Base-by-base conservation (phyloP, 2,888 invertebrate species). In the Oscheius onirici region DNA sequence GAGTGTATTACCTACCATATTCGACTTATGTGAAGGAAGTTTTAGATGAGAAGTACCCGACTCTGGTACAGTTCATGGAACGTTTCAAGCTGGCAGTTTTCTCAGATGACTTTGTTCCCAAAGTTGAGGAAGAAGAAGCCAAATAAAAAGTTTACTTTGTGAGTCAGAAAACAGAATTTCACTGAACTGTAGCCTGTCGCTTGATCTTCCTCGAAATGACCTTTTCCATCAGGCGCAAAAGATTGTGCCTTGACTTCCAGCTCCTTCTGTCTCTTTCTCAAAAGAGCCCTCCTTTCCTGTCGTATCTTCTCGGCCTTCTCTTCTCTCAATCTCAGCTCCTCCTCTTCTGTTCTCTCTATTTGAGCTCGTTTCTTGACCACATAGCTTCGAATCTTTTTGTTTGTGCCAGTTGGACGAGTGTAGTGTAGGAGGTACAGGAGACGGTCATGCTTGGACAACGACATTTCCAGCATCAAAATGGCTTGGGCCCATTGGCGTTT, bases 401-500 rank as follows among this genome's bases (percentile, higher is more conserved):
- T 79, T 15, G 84, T 86, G 34, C 87, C 87, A 26, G 83, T 95
- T 0, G 95, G 94, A 88, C 97, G 95, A 41, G 95, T 95, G 88
- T 99, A 99, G 49, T 93, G 92, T 90, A 93, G 91, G 76, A 96
- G 91, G 84, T 95, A 93, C 86, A 92, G 92, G 10, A 76, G 73
- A 3, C 80, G 71, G 88, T 95, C 94, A 11, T 92, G 91, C 0
- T 96, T 95, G 71, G 93, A 93, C 0, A 97, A 95, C 13, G 96
- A 95, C 88, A 97, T 91, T 88, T 99, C 97, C 26, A 97, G 94
- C 44, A 97, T 96, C 77, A 97, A 90, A 40, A 97, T 97, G 75
- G 97, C 97, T 79, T 97, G 91, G 10, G 80, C 77, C 75, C 77
- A 75, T 77, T 65, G 51, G 28, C 81, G 20, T 89, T 97, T 95